Base-by-base conservation (phyloP, 2,797 vertebrate species). In the Micromesistius poutassou region DNA sequence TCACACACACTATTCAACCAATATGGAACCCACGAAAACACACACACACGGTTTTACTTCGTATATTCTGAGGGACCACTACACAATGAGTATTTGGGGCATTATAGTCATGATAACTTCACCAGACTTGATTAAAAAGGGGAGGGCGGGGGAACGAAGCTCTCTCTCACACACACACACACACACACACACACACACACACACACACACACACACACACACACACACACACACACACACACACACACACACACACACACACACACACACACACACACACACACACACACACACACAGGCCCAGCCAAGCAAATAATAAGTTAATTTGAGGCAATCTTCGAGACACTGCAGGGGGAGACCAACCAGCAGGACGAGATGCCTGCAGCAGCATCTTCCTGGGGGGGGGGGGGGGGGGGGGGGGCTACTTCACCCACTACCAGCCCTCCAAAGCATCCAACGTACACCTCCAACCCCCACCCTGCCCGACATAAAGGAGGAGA, bases 221-320 rank as follows among this genome's bases (percentile, higher is more conserved):
- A 72, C 30, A 33, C 31, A 72, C 71, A n/a, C 80, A 81, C 83
- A 81, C 79, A 66, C 25, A 30, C 73, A 78, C 73, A 82, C 82
- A 55, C 50, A 62, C 50, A 62, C 19, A 84, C 80, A 84, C 89
- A 86, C 90, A 85, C 85, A 87, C 89, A 83, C 82, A 78, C 81
- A 84, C 82, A 85, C 91, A 91, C 90, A 93, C 89, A 92, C 83
- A 85, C 80, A 84, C 88, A 86, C 89, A 85, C 86, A 87, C 89
- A 82, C 81, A 78, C 80, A 84, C 83, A 84, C 91, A 92, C 90
- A 93, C 88, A 91, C 92, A 93, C 89, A 93, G 94, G 92, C 90
- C 93, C 91, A 95, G 93, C 93, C 93, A 93, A 94, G 94, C 94
- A 94, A 95, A 95, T 95, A 95, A 95, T 94, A 95, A 94, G 94